Conservation (phyloP, 2,113 vertebrate species). For the Proterorhinus semilunaris region DNA sequence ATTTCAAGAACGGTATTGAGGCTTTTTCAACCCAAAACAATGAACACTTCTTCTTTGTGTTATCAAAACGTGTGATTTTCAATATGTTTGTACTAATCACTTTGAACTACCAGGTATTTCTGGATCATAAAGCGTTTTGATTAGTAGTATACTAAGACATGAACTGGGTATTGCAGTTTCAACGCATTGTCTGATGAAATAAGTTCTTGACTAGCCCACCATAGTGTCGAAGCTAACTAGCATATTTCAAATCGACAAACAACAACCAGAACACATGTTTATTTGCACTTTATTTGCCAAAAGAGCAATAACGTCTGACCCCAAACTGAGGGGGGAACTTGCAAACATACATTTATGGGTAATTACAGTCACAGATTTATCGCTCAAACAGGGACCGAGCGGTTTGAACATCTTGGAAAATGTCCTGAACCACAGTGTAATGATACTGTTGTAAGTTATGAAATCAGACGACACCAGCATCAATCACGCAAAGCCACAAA, state of each 20-base stretch:
- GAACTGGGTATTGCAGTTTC: background rate
- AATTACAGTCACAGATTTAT: background rate
- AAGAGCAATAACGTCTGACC: background rate
- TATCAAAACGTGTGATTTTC: background rate
- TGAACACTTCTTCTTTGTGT: background rate
- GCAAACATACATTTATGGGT: background rate
- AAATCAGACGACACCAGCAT: conserved; percentile 16
- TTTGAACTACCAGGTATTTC: background rate
- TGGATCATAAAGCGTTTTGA: too few relatives aligned
- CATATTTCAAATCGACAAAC: background rate
- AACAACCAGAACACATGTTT: conserved; percentile 2
- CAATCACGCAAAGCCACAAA: conserved; percentile 22
- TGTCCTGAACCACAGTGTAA: conserved; percentile 18
- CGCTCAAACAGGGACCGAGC: background rate
- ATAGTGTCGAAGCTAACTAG: background rate
- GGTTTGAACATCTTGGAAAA: conserved; percentile 7
- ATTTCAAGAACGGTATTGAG: background rate
- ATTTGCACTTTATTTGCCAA: conserved; percentile 8
- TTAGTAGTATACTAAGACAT: background rate
- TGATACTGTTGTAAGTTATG: conserved; percentile 28
- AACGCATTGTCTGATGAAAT: background rate
- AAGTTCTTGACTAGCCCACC: background rate
- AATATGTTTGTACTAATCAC: background rate
- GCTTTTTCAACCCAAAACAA: background rate
- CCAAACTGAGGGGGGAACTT: background rate